phyloP scores from a whole-genome alignment of 2,797 vertebrate genomes.

The Anniella stebbinsi region DNA sequence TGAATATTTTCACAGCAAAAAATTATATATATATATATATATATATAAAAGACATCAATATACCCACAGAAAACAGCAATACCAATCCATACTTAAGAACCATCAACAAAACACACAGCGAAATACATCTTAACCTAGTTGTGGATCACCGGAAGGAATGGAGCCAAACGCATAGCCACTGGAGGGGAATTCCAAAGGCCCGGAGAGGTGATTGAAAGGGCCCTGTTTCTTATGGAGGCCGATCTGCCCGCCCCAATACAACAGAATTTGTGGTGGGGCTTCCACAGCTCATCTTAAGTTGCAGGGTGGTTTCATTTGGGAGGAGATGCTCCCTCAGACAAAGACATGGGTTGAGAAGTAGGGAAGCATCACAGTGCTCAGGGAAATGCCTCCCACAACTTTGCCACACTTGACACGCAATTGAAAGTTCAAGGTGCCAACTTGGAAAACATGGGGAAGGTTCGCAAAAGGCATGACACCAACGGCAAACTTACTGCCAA shows the following conservation, averaged over 20 bases:
- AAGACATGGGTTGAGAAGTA: neutral
- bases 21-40: neutral
- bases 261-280: neutral
- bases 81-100: neutral
- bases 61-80: neutral
- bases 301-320: neutral
- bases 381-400: too few relatives aligned
- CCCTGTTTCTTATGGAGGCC: neutral
- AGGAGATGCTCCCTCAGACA: neutral
- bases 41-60: neutral
- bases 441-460: too few relatives aligned
- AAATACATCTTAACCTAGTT: neutral
- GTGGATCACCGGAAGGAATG: neutral
- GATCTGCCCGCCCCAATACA: neutral
- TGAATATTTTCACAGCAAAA: neutral
- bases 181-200: neutral
- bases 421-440: too few relatives aligned
- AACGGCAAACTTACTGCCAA: neutral
- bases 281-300: neutral
- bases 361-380: too few relatives aligned
- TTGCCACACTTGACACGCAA: too few relatives aligned
- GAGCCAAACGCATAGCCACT: neutral
- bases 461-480: too few relatives aligned
- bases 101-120: neutral
- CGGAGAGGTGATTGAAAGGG: neutral